phyloP scores from a whole-genome alignment of 2,888 invertebrate species.

The Lobophora halterata region DNA sequence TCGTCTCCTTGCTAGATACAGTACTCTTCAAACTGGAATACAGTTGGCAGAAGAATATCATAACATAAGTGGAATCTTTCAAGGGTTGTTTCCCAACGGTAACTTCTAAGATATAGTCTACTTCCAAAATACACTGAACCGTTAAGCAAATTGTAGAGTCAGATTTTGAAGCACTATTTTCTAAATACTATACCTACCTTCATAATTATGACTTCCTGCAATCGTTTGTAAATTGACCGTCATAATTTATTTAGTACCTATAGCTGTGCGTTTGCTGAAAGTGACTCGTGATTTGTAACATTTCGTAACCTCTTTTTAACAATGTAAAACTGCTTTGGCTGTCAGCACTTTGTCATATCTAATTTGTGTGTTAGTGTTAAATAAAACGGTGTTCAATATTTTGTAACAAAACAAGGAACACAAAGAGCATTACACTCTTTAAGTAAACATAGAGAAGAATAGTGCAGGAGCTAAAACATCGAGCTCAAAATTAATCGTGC shows the following conservation, averaged over 20 bases:
- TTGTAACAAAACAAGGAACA: conserved; percentile 79
- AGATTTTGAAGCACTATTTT: not conserved
- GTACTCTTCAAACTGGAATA: too few species aligned
- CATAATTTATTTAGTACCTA: conserved; percentile 23
- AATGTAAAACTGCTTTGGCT: conserved; percentile 50
- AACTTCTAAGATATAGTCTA: too few species aligned
- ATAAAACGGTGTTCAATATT: conserved; percentile 80
- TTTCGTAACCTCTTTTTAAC: conserved; percentile 55
- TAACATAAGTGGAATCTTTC: too few species aligned
- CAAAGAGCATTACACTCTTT: conserved; percentile 77
- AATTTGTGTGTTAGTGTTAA: conserved; percentile 77
- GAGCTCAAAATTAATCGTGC: too few species aligned
- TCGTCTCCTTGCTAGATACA: too few species aligned
- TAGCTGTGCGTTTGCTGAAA: conserved; percentile 22
- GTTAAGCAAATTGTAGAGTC: conserved; percentile 1
- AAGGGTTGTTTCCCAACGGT: too few species aligned
- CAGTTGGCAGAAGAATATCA: too few species aligned
- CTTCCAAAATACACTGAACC: conserved; percentile 10
- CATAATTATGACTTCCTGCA: conserved; percentile 3
- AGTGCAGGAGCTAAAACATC: conserved; percentile 39
- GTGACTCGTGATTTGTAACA: conserved; percentile 32
- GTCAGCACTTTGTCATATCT: conserved; percentile 61
- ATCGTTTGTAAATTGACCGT: conserved; percentile 2
- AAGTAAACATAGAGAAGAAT: conserved; percentile 60
- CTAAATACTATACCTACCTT: not conserved